These are phyloP conservation scores for Papilio demoleus DNA, from an alignment of 2,888 invertebrate species.

Conservation along the genomic window DNA sequence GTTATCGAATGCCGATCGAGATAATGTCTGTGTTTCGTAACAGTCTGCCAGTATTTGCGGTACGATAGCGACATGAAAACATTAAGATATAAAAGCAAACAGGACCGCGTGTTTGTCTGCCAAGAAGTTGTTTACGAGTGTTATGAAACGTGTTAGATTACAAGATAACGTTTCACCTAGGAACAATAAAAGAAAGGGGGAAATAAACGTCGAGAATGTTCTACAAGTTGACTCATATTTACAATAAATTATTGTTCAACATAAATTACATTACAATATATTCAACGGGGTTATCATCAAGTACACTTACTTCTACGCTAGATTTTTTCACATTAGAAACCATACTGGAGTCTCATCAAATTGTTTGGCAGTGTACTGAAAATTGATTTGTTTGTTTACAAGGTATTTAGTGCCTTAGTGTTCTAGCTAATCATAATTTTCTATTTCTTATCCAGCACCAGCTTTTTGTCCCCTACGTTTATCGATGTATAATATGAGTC, in stretches of 20 bases:
- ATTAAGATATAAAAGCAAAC: constrained; percentile 33
- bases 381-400: too few relatives aligned
- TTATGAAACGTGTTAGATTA: constrained; percentile 37
- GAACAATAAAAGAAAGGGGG: constrained; percentile 12
- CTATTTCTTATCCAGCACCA: too few relatives aligned
- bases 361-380: too few relatives aligned
- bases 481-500: neutral
- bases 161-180: constrained; percentile 35
- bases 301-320: neutral
- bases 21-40: constrained; percentile 20
- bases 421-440: too few relatives aligned
- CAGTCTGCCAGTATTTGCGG: constrained; percentile 28
- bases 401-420: too few relatives aligned
- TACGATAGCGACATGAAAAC: constrained; percentile 30
- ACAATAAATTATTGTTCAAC: neutral
- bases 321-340: too few relatives aligned
- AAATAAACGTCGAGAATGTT: constrained; percentile 4
- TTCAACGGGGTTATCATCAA: neutral
- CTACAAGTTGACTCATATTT: neutral
- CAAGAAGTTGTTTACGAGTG: constrained; percentile 38
- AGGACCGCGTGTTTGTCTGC: constrained; percentile 32
- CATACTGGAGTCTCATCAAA: too few relatives aligned
- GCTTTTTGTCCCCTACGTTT: too few relatives aligned
- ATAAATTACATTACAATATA: neutral
- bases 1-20: constrained; percentile 11